Base-by-base conservation (phyloP, 2,888 invertebrate genomes). In the Folsomia candida region DNA sequence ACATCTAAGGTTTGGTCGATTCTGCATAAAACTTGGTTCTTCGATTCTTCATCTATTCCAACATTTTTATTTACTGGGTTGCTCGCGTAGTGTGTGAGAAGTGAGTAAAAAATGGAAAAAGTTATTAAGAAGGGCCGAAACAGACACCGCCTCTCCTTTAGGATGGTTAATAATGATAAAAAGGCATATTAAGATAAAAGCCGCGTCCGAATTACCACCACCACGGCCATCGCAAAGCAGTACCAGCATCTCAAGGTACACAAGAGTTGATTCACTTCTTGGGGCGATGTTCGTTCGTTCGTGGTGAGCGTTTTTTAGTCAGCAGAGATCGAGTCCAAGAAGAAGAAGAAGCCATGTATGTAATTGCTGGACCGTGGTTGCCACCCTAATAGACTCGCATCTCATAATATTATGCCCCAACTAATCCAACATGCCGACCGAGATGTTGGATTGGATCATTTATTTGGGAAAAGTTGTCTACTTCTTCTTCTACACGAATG, bases 171-270 rank as follows among this genome's bases (percentile, higher is more conserved):
- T 54, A 54, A 54, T 54, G 54, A 54, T 54, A 54, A 54, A 54
- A 54, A 54, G 54, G 54, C 20, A 54, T 54, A 54, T 54, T 54
- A 54, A 54, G 54, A 54, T 54, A 54, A 54, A 54, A 54, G 54
- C 54, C 54, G 37, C 37, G 37, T 37, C 37, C 37, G 54, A 54
- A 54, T 54, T 54, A 54, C 37, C 37, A 37, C 14, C 37, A 37
- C 14, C 14, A 37, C 37, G 14, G n/a, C n/a, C n/a, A n/a, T n/a
- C n/a, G n/a, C n/a, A n/a, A n/a, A n/a, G n/a, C n/a, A n/a, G n/a
- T n/a, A n/a, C n/a, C n/a, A n/a, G n/a, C n/a, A n/a, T n/a, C n/a
- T n/a, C n/a, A n/a, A n/a, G n/a, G 4, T 37, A 37, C 37, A 4
- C 4, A 37, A 37, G 37, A 14, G 37, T 37, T 37, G 37, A 9